Base-by-base conservation (phyloP, 2,888 invertebrate species). In the Salpingus planirostris region DNA sequence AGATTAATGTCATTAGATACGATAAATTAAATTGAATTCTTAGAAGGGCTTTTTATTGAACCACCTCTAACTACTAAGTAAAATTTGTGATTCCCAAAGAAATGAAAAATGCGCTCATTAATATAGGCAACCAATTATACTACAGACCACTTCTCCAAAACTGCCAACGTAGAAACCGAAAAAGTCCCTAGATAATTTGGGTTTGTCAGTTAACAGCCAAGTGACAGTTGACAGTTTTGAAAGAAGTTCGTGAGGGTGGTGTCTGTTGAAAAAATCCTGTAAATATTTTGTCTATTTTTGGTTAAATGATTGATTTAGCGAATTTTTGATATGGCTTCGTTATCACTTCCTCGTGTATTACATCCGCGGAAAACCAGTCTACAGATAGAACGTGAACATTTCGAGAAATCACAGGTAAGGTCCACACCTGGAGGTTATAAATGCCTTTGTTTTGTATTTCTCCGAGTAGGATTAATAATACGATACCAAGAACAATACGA, bases 331-430 rank as follows among this genome's bases (percentile, higher is more conserved):
- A 82, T 83, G 82, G 78, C 81, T 67, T 81, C 81, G 47, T 64
- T 81, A 58, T 81, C 80, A 24, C 64, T 81, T 50, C 80, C 80
- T 21, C 69, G 79, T 54, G 80, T 81, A 43, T 66, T 81, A 40
- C 80, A 82, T 58, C 76, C 77, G 47, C 74, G 80, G 59, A 83
- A 81, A 67, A 80, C 80, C 43, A 82, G 80, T 57, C 63, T 83
- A 57, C 83, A 84, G 59, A 72, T 78, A 45, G 85, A 86, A 63
- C 72, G 83, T 32, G 87, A 88, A 62, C 80, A 80, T 53, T 88
- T 87, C 60, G 87, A 87, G 65, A 86, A 83, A 64, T 77, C 78
- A 57, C 85, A 85, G 79, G 86, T 85, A 66, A 56, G 64, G 43
- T 29, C n/a, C n/a, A n/a, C n/a, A n/a, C n/a, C n/a, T n/a, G n/a